These are phyloP conservation scores for Acrobasis repandana DNA, from an alignment of 2,888 invertebrate genomes.

Conservation along the genomic window DNA sequence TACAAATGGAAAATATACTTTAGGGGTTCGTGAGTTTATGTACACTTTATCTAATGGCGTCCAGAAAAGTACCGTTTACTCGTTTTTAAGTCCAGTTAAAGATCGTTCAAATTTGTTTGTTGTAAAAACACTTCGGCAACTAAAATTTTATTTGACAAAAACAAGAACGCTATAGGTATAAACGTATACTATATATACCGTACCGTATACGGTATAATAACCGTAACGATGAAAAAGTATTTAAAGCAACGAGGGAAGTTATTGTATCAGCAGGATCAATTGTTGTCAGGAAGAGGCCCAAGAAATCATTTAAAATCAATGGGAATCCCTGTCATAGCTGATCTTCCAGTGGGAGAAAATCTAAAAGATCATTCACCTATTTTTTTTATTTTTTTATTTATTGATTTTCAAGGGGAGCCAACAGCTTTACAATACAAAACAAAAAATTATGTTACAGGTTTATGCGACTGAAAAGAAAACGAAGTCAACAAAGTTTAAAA, in stretches of 20 bases:
- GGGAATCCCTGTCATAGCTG: constrained; percentile 40
- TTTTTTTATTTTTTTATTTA: no score
- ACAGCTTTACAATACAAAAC: no score
- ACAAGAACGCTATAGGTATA: constrained; percentile 46
- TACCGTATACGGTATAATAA: no score
- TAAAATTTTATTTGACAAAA: constrained; percentile 44
- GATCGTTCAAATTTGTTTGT: constrained; percentile 70
- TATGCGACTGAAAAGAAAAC: constrained; percentile 30
- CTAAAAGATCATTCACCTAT: constrained; percentile 43
- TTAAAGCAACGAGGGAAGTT: constrained; percentile 45
- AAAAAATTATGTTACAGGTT: constrained; percentile 27
- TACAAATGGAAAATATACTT: constrained; percentile 44
- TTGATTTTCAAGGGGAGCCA: no score
- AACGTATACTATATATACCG: no score
- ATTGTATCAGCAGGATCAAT: constrained; percentile 50
- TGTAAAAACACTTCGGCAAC: constrained; percentile 39
- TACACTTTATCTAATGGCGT: constrained; percentile 42
- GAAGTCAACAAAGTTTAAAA: background rate
- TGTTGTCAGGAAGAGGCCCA: constrained; percentile 56
- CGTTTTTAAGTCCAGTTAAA: constrained; percentile 43
- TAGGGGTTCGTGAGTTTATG: constrained; percentile 45
- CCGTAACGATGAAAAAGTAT: constrained; percentile 31
- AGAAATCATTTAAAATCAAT: constrained; percentile 40
- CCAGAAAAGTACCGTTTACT: constrained; percentile 46
- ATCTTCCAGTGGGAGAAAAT: constrained; percentile 52